These are phyloP conservation scores for Ceratina japonica DNA, from an alignment of 1,140 invertebrate genomes.

Conservation along the genomic window DNA sequence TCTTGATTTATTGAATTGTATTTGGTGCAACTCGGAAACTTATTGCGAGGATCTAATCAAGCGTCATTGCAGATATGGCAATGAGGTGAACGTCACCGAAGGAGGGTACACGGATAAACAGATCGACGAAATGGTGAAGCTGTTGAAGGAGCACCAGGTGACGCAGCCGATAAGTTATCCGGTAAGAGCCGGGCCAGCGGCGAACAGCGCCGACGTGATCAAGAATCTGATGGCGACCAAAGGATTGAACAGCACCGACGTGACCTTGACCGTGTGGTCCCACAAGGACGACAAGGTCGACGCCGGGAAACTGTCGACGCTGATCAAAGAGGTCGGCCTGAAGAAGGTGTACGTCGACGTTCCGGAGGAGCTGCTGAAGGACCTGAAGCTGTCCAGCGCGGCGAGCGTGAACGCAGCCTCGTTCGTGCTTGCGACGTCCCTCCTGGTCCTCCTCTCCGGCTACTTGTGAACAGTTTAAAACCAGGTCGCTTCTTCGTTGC, in stretches of 20 bases:
- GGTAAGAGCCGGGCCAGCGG: conserved; percentile 86
- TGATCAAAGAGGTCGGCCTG: conserved; percentile 83
- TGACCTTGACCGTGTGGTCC: conserved; percentile 88
- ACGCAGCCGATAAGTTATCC: conserved; percentile 89
- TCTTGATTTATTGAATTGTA: too few relatives aligned
- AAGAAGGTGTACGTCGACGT: conserved; percentile 86
- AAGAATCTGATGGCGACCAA: conserved; percentile 78
- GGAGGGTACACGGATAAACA: conserved; percentile 85
- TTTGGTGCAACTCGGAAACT: too few relatives aligned
- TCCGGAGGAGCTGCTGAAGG: conserved; percentile 79
- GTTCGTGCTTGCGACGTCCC: background rate
- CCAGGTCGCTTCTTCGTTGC: too few relatives aligned
- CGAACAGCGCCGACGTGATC: conserved; percentile 82
- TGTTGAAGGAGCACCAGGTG: conserved; percentile 80
- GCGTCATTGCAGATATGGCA: conserved; percentile 63
- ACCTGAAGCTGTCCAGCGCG: conserved; percentile 74
- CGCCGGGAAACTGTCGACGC: conserved; percentile 80
- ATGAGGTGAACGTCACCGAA: conserved; percentile 72
- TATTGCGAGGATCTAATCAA: too few relatives aligned
- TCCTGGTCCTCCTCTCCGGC: conserved; percentile 45
- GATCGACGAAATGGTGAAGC: conserved; percentile 86
- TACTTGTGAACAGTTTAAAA: conserved; percentile 49
- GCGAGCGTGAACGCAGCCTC: conserved; percentile 16
- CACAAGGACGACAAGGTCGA: conserved; percentile 82
- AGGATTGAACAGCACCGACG: conserved; percentile 53